Evolutionary conservation across 2,113 vertebrate genomes (phyloP), one percentile per base, ranked within the genome.

Genomic region (Neomonachus schauinslandi): DNA sequence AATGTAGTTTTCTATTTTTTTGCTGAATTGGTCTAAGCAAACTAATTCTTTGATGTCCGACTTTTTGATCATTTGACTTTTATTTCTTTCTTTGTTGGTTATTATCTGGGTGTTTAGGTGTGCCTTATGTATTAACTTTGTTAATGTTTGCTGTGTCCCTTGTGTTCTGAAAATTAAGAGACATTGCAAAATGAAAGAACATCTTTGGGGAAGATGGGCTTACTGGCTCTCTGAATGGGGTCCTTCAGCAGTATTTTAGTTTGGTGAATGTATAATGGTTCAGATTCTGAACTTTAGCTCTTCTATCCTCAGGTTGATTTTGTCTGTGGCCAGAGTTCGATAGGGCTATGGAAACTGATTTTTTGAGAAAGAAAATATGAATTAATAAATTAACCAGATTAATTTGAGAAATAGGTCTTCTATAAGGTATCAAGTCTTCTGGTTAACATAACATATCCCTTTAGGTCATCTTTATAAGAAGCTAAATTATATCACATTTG

Each of bases 151-250:
- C 26, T 57, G 0, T 65, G 22, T n/a, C 26, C 63, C 16, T 86
- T 83, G 9, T 67, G 46, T 88, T 91, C 53, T 88, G 69, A 77
- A 95, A 87, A 72, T 36, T 77, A 61, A 85, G 49, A 94, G 59
- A 91, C 31, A 21, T 22, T 63, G 14, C 0, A 49, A 71, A 53
- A 63, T 46, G 72, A 53, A 79, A 33, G 46, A 39, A 49, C 22
- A 31, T 51, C 5, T 61, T 18, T 49, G 33, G 24, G 51, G 51
- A 77, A 39, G 19, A 83, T 36, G 0, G 4, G 33, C 24, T 89
- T 77, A 49, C n/a, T 81, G 53, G 33, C 31, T 80, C 26, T 72
- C 16, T 84, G 63, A 46, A 55, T 26, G n/a, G 49, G 42, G 18
- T 14, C 28, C 5, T 46, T 55, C 16, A 61, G 67, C 36, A 88